Base-by-base conservation (phyloP, 2,888 invertebrate genomes). In the Cenopis cana region DNA sequence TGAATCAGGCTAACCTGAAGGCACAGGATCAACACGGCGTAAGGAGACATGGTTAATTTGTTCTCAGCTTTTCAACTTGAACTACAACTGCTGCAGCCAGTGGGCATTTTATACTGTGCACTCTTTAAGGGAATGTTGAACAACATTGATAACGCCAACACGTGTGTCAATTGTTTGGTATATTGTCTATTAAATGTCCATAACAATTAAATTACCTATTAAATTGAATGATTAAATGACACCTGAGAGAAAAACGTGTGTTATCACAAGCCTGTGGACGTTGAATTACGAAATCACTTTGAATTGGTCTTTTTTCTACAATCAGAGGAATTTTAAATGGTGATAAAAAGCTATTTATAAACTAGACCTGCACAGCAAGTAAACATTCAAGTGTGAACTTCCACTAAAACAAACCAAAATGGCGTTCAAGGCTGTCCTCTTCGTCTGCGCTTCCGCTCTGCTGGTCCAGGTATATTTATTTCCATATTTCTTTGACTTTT, bases 1-100 rank as follows among this genome's bases (percentile, higher is more conserved):
- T 81, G 81, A 62, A 84, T 74, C 75, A 85, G 79, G 78, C 81
- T 83, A 75, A 82, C 33, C 33, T 33, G 33, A 82, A 76, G 84
- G 83, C 82, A 82, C 70, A 83, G 67, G 38, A 81, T 67, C 41
- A 82, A 57, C 69, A 82, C 76, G 17, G 77, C 72, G 69, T 79
- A 78, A 68, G 79, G 52, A 67, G 79, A 79, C 82, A 84, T 82
- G 67, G 73, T 79, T 72, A 55, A 36, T 56, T 17, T 8, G 33
- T 56, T 54, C 12, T 14, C 14, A 33, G 33, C 9, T 8, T 12
- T 54, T 54, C 54, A 24, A 54, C 24, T 24, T 18, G 24, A 54
- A 54, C 54, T 54, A 24, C 20, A 24, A 24, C 14, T 12, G 54
- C 12, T 52, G 14, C 24, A 24, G 10, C 54, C 5, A 14, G 1